phyloP scores from a whole-genome alignment of 1,140 invertebrate species.

The Lerema accius region DNA sequence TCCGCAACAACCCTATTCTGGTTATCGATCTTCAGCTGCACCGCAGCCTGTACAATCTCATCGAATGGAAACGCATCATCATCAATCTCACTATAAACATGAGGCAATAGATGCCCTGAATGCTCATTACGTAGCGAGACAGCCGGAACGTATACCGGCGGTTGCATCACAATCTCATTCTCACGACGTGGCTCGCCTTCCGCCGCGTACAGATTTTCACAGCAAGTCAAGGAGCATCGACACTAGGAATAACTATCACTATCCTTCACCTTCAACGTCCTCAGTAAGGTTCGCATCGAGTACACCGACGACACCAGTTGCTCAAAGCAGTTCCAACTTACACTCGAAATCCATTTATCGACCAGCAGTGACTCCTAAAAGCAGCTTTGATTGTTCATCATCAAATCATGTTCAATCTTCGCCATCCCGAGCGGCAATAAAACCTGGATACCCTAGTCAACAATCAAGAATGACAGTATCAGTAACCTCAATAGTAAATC shows the following conservation, averaged over 20 bases:
- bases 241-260: conserved; percentile 58
- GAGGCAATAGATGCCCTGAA: conserved; percentile 54
- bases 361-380: conserved; percentile 57
- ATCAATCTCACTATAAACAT: conserved; percentile 65
- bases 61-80: conserved; percentile 59
- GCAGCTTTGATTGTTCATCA: conserved; percentile 64
- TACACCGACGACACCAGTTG: conserved; percentile 47
- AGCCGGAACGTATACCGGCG: conserved; percentile 56
- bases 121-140: conserved; percentile 55
- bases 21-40: conserved; percentile 57
- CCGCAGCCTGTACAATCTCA: conserved; percentile 58
- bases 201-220: conserved; percentile 56
- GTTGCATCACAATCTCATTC: conserved; percentile 46
- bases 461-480: conserved; percentile 77
- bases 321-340: conserved; percentile 51
- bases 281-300: conserved; percentile 59
- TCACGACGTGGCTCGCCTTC: conserved; percentile 55
- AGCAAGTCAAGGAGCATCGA: conserved; percentile 55
- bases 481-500: conserved; percentile 76
- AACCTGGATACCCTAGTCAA: conserved; percentile 69
- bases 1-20: conserved; percentile 72
- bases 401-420: conserved; percentile 66
- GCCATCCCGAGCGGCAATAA: conserved; percentile 59
- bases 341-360: conserved; percentile 60
- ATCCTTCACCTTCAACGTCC: conserved; percentile 65